Evolutionary conservation across 1,140 invertebrate species (phyloP), one percentile per base, ranked within the genome.

Genomic region (Homarus americanus): DNA sequence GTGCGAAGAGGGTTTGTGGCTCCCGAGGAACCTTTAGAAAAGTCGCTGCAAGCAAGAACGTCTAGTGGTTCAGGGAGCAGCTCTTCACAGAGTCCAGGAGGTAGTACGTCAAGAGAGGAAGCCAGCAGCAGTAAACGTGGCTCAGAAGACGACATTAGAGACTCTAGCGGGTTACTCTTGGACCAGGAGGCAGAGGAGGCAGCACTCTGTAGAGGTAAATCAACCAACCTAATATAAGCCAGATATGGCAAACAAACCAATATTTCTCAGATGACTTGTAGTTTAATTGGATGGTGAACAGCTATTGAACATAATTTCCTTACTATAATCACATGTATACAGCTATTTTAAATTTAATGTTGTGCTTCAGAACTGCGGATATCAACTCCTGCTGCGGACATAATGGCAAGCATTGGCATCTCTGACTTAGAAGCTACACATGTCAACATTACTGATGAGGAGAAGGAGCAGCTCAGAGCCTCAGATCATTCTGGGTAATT

Each of bases 401-500:
- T 87, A 36, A 38, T 87, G 84, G 84, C 84, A 4, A 58, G 44
- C 5, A 75, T 82, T 32, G 79, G 66, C 1, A 91, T 91, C 24
- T 87, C 91, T 28, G 87, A 78, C 0, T 91, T 95, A 44, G 93
- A 93, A 36, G 90, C 88, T 40, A 94, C 95, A 32, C 93, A 93
- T 92, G 84, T 94, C 80, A 99, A 98, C 95, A 97, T 98, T 34
- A 98, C 98, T 0, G 98, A 99, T 93, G 98, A 99, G 94, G 98
- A 99, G 93, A 98, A 99, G 93, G 96, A 96, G 92, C 94, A 97
- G 92, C 95, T 96, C 92, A 87, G 84, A 53, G 84, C 84, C n/a
- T 78, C 84, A 76, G 84, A 87, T 87, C 93, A 93, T 93, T 85
- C 40, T 94, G 53, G 82, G 92, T 58, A 83, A 53, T n/a, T n/a